Percentiles rank a stretch among this genome's conserved stretches.
phyloP scores from a whole-genome alignment of 2,888 invertebrate genomes.

The Campopleginae sp. region DNA sequence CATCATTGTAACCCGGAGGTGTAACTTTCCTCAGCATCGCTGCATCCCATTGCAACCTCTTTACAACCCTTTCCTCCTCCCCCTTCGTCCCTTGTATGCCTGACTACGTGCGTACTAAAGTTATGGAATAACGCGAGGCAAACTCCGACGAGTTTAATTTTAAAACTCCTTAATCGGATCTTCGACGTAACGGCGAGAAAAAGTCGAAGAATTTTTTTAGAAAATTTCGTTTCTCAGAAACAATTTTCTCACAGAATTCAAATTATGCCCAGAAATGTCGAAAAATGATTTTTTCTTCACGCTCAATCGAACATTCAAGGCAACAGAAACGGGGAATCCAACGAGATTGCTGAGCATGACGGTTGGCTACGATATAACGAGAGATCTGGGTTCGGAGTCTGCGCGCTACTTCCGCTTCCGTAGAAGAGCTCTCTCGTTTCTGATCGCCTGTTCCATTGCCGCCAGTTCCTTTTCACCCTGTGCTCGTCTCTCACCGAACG shows the following conservation, averaged over 20 bases:
- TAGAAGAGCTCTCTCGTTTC: slow-evolving; percentile 71
- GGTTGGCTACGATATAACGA: not conserved
- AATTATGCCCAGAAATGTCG: not conserved
- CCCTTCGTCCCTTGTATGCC: not conserved
- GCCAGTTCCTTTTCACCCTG: slow-evolving; percentile 79
- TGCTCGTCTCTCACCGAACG: slow-evolving; percentile 20
- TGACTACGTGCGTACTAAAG: not conserved
- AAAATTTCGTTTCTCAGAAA: not conserved
- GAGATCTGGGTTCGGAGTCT: slow-evolving; percentile 70
- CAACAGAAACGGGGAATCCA: not conserved
- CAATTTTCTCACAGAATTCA: not conserved
- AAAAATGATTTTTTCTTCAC: no score
- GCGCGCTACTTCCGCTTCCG: slow-evolving; percentile 74
- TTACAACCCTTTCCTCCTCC: not conserved
- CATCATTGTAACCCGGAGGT: slow-evolving; percentile 10
- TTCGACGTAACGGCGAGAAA: not conserved
- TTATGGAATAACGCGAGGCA: slow-evolving; percentile 28
- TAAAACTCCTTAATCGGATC: not conserved
- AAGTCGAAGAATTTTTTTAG: not conserved
- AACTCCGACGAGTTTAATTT: slow-evolving; percentile 9
- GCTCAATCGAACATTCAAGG: no score
- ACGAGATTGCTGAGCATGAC: not conserved
- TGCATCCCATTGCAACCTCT: slow-evolving; percentile 67
- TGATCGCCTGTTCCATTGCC: slow-evolving; percentile 79
- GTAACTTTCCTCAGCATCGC: slow-evolving; percentile 53